Percentiles rank a stretch among this genome's conserved stretches.
Conservation (phyloP, 2,888 invertebrate genomes). For the Dorcus parallelipipedus region DNA sequence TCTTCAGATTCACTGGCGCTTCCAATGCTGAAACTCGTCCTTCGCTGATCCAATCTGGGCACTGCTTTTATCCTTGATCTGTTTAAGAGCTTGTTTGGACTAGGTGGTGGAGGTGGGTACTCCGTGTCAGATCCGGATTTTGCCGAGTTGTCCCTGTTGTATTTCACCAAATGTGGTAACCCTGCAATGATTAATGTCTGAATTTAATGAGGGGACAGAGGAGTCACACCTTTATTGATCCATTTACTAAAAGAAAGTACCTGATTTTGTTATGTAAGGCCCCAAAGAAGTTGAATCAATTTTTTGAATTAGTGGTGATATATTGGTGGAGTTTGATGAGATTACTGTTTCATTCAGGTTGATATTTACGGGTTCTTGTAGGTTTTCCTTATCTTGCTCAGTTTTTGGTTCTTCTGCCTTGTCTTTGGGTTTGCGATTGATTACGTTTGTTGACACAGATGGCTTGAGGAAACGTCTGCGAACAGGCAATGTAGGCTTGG, state of each 20-base stretch:
- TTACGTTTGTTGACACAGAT: constrained; percentile 26
- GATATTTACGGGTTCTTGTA: constrained; percentile 7
- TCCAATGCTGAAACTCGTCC: constrained; percentile 56
- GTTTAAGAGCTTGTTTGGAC: constrained; percentile 56
- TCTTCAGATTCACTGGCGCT: constrained; percentile 71
- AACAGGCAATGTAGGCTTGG: constrained; percentile 28
- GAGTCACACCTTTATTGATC: too few species aligned
- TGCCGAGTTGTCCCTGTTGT: neutral
- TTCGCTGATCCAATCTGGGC: constrained; percentile 66
- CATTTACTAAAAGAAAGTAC: neutral
- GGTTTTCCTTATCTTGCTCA: constrained; percentile 25
- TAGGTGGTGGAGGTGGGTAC: constrained; percentile 50
- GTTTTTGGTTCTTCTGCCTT: constrained; percentile 20
- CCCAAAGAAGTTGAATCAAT: neutral
- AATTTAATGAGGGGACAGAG: too few species aligned
- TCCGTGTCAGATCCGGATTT: constrained; percentile 30
- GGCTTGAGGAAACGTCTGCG: constrained; percentile 36
- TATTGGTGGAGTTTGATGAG: constrained; percentile 3
- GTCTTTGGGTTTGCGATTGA: constrained; percentile 24
- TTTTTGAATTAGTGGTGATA: neutral
- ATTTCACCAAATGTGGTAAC: too few species aligned
- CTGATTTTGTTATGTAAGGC: neutral
- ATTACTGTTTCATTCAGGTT: constrained; percentile 12
- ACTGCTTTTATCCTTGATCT: constrained; percentile 66
- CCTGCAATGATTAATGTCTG: too few species aligned